These are phyloP conservation scores for Amphibalanus amphitrite DNA, from an alignment of 1,140 invertebrate genomes.

Conservation along the genomic window DNA sequence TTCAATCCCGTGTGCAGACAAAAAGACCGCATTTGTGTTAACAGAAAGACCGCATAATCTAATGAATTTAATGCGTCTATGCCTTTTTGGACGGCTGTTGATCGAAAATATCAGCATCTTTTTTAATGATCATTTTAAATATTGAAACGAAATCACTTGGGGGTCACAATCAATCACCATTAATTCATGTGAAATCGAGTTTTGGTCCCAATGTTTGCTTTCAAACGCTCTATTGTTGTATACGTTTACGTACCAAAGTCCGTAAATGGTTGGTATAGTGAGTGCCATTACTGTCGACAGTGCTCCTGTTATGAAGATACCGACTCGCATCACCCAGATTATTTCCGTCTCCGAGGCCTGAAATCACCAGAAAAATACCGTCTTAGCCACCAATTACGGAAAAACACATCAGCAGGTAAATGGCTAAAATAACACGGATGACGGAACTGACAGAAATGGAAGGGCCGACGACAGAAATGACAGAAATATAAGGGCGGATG, in stretches of 20 bases:
- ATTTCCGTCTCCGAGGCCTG: constrained; percentile 55
- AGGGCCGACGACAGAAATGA: too few species aligned
- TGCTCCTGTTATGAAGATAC: constrained; percentile 46
- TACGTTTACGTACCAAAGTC: constrained; percentile 42
- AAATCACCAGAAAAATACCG: constrained; percentile 7
- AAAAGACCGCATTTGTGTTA: too few species aligned
- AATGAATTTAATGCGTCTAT: neutral
- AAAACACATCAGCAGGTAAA: neutral
- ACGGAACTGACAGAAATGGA: neutral
- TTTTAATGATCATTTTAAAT: too few species aligned
- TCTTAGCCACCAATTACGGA: too few species aligned
- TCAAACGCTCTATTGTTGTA: neutral
- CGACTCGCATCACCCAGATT: constrained; percentile 50
- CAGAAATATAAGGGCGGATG: too few species aligned
- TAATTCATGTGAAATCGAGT: too few species aligned
- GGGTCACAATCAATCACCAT: too few species aligned
- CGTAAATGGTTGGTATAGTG: constrained; percentile 54
- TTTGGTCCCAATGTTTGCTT: neutral
- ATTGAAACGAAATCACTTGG: too few species aligned
- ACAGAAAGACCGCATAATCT: too few species aligned
- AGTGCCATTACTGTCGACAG: constrained; percentile 52
- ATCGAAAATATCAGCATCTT: too few species aligned
- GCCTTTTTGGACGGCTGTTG: neutral
- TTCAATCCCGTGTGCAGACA: too few species aligned
- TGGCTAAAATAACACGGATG: neutral